Evolutionary conservation across 2,888 invertebrate species (phyloP), one percentile per base, ranked within the genome.

Genomic region (Corythucha ciliata): DNA sequence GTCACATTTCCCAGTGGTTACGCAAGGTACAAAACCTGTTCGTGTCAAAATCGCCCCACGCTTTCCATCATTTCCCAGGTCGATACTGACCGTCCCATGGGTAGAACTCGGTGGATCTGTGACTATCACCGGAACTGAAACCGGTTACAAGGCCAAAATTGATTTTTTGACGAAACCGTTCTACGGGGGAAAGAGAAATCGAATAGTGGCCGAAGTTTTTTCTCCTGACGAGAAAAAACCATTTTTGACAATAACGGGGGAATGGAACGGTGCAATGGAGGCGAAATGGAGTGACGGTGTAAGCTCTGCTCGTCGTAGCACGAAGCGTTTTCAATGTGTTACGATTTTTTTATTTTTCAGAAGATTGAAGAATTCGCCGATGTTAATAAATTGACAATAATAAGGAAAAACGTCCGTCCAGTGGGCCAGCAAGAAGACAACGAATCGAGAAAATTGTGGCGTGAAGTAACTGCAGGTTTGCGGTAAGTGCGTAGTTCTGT

Each of bases 1-100:
- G 76, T 96, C 45, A 93, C 93, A 41, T 99, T 99, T 73, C 98
- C 98, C 10, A 97, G 92, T 71, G 98, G 94, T 57, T 99, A 98
- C 70, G 98, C 96, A 66, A 64, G 59, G 58, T 57, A 22, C 12
- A 29, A 10, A 12, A 29, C 8, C 29, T 40, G 40, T 40, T 18
- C 7, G 26, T 42, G 10, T 46, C 22, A 29, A 29, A 29, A 29
- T 29, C 8, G n/a, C n/a, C 29, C 8, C n/a, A 10, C 16, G 10
- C 8, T 42, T 14, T 25, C 10, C 10, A 25, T 25, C 32, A 12
- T 18, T 26, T 42, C 45, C n/a, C 27, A 60, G 57, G 29, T 60
- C 60, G 16, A 60, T 60, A 56, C 73, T 98, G 64, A 92, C 94
- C 34, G 87, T 96, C 49, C 98, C 98, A 2, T 99, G 98, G 98